Base-by-base conservation (phyloP, 2,888 invertebrate species). In the Erynnis tages region DNA sequence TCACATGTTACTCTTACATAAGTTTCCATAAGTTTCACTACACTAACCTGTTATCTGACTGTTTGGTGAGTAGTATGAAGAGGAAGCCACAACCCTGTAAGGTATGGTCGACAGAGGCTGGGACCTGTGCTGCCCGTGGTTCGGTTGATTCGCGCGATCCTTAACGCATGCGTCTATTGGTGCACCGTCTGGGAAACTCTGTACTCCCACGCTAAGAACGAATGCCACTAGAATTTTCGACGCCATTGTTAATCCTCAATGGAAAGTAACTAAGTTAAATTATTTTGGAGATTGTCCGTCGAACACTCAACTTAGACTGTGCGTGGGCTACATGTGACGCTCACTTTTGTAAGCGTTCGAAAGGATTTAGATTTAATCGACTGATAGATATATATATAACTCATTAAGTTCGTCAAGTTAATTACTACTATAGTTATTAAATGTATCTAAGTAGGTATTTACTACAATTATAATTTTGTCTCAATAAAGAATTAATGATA, bases 151-250 rank as follows among this genome's bases (percentile, higher is more conserved):
- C 1, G 93, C 91, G 34, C 93, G 90, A 17, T 93, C 91, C 73
- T 94, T 95, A 2, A 95, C 95, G 71, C 95, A 95, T 23, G 94
- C 93, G 70, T 95, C 95, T 19, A 95, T 92, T 0, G 95, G 95
- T 1, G 94, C 95, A 1, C 95, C 95, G 66, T 95, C 95, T n/a
- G 95, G 95, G 71, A 95, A 95, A 56, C 91, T 90, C 40, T 78
- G 69, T 54, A 79, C 82, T 53, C 82, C 71, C 69, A 76, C 79
- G 64, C 74, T 78, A 16, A 62, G 11, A 61, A 83, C 54, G 54
- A 78, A 25, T 8, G 14, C 65, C 49, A 81, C 59, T 32, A 82
- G 54, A 21, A 84, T 59, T 60, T 75, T 80, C 10, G 67, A 62
- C 14, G 84, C 63, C 78, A 86, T 86, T 57, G 55, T 61, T 17